Base-by-base conservation (phyloP, 2,888 invertebrate species). In the Ormyrus rosae region DNA sequence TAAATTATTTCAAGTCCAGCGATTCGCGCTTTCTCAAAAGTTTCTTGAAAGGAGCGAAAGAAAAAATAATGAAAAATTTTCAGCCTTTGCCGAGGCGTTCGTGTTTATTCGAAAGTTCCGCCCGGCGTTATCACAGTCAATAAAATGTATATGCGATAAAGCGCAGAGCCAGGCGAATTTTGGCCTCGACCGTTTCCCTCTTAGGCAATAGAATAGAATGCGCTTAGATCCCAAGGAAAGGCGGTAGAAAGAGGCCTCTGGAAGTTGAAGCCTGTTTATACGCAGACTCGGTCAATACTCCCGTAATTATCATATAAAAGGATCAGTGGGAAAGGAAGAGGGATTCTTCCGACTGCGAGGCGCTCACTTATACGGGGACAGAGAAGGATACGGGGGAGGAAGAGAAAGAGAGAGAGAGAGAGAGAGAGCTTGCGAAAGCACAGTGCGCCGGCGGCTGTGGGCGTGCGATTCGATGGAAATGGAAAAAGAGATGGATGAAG, bases 231-330 rank as follows among this genome's bases (percentile, higher is more conserved):
- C 61, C 34, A 61, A 11, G 34, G 53, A 5, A 11, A 11, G 1
- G 56, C 50, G 53, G 61, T 45, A 45, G 53, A 48, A 64, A 60
- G 19, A 34, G 34, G 34, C 34, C 34, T 34, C 34, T 34, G 34
- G 72, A 53, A 60, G 19, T 48, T 77, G 13, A 53, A n/a, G 85
- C 83, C 87, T 84, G 86, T 89, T 88, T 89, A 87, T 88, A 88
- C 87, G 85, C 86, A 82, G 83, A 83, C 74, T 84, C 82, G 85
- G 88, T 87, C 88, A 89, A 89, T 88, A 88, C 87, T 86, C 82
- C 60, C 86, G 86, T 88, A 89, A 89, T 89, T 89, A 89, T 89
- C 89, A 89, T 89, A 89, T 88, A 89, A 89, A 89, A 89, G 89
- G 89, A 88, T 88, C 87, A 85, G 50, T 58, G 19, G 61, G 64